Base-by-base conservation (phyloP, 2,113 vertebrate species). In the Cynoglossus semilaevis region DNA sequence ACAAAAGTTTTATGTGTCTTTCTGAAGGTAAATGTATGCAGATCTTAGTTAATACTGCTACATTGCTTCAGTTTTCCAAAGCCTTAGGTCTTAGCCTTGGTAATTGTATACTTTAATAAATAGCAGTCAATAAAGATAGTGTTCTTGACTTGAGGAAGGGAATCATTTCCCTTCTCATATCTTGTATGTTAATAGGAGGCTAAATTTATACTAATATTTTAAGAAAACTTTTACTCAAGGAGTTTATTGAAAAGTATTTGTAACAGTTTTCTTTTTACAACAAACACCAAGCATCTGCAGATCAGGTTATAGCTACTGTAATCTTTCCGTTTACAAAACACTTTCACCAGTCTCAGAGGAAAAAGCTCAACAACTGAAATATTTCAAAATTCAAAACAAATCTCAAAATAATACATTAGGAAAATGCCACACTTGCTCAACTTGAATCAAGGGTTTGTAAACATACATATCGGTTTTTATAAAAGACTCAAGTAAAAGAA, bases 221-320 rank as follows among this genome's bases (percentile, higher is more conserved):
- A 12, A 59, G 9, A 72, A 19, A 34, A 41, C 18, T 1, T 4
- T 51, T 12, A 1, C 29, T 64, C 50, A 29, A 10, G 45, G 15
- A 18, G 36, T 51, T 63, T 10, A 50, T 52, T 17, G 19, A 37
- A 38, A 55, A 63, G 18, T 14, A 59, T 67, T 50, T 63, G 44
- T 38, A 56, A 35, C 48, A 69, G 49, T 46, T 52, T 17, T 29
- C 60, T 12, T 63, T 9, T 8, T 29, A 29, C 22, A 29, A 29
- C 22, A 29, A 29, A 29, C 22, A 29, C 53, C 3, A 1, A 15
- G 38, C 5, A 8, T 65, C 44, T 59, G 53, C 41, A 49, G 52
- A 48, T 41, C 19, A 66, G 45, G 3, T 58, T 38, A 22, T 34
- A 64, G 44, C 0, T 19, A 36, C 15, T 44, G 19, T 18, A 15